phyloP scores from a whole-genome alignment of 2,797 vertebrate genomes.

The Fundulus diaphanus region DNA sequence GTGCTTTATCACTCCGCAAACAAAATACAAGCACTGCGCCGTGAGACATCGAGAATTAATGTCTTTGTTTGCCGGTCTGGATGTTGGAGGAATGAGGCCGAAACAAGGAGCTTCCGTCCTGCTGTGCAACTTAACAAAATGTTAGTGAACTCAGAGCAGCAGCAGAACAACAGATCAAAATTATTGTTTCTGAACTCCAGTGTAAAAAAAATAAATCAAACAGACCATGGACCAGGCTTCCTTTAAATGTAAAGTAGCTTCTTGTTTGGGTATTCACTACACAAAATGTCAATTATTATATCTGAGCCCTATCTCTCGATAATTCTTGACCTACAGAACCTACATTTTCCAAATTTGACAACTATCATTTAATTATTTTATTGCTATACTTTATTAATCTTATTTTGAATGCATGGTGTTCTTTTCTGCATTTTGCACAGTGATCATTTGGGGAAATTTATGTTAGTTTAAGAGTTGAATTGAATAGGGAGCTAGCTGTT shows the following conservation, averaged over 20 bases:
- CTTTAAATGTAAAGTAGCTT: not conserved
- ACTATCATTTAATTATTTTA: not conserved
- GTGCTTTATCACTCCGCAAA: not conserved
- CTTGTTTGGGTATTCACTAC: not conserved
- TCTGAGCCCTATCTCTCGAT: not conserved
- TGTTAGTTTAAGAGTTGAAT: not conserved
- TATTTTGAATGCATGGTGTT: not conserved
- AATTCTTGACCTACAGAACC: not conserved
- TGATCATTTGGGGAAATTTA: no score
- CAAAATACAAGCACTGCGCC: not conserved
- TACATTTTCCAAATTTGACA: not conserved
- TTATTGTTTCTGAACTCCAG: not conserved
- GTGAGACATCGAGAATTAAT: not conserved
- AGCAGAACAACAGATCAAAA: not conserved
- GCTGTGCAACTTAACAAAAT: not conserved
- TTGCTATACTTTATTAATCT: not conserved
- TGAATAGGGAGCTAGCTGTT: not conserved
- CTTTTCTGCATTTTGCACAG: no score
- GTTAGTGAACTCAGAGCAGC: not conserved
- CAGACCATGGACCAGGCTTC: not conserved
- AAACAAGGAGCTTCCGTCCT: not conserved
- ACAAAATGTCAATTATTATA: not conserved
- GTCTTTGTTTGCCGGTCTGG: not conserved
- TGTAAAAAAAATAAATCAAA: no score
- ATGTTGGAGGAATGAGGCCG: not conserved